Conservation (phyloP, 2,113 vertebrate genomes). For the Calyptommatus sinebrachiatus region DNA sequence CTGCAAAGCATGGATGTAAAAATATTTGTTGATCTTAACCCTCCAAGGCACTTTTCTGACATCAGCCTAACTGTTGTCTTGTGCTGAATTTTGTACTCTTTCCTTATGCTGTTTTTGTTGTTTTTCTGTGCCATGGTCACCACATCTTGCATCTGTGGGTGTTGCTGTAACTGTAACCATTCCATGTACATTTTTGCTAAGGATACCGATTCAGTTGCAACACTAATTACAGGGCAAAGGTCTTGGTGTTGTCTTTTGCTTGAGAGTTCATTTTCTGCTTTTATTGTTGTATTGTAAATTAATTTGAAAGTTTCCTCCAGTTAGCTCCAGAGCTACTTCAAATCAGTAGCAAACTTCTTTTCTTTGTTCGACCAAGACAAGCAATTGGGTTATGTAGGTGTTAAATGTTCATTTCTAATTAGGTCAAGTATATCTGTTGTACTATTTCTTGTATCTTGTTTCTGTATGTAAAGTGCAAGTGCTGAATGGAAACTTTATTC, state of each 20-base stretch:
- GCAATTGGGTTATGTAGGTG: neutral
- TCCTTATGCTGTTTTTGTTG: neutral
- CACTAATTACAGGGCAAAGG: neutral
- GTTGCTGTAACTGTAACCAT: constrained; percentile 13
- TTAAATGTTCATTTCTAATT: neutral
- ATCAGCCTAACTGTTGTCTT: neutral
- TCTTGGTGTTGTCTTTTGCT: neutral
- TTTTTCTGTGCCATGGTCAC: neutral
- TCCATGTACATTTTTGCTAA: neutral
- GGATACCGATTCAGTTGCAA: neutral
- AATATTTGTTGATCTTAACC: neutral
- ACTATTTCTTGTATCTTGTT: neutral
- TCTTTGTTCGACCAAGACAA: neutral
- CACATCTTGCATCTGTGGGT: neutral
- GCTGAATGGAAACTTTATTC: neutral
- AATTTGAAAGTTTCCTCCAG: constrained; percentile 1
- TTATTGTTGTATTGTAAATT: neutral
- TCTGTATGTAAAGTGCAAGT: neutral
- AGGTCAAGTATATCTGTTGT: neutral
- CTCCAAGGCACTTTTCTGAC: neutral
- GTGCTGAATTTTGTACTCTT: neutral
- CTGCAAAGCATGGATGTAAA: neutral
- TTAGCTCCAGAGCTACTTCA: neutral
- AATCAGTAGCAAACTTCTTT: fast-evolving
- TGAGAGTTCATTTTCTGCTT: neutral